A percentile compares a stretch with the other conserved stretches of the same genome.
Conservation (phyloP, 1,140 invertebrate species). For the Diplogasteroides magnus region DNA sequence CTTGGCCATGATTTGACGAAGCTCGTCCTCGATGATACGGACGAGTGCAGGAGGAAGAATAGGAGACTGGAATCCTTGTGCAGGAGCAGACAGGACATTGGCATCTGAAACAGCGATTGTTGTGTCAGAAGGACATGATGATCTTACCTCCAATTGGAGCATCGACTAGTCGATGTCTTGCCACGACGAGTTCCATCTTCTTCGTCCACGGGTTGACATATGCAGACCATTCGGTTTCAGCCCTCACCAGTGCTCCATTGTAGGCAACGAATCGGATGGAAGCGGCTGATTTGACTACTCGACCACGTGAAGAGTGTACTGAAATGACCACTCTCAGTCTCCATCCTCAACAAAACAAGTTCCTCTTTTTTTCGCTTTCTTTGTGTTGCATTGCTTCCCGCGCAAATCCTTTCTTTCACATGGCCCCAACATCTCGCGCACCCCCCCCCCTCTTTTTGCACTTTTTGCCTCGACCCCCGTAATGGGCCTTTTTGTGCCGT, state of each 20-base stretch:
- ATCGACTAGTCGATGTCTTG: conserved; percentile 70
- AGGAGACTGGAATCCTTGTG: conserved; percentile 2
- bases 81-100: conserved; percentile 5
- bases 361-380: no score
- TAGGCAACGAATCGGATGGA: conserved; percentile 44
- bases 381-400: no score
- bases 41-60: conserved; percentile 18
- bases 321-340: conserved; percentile 25
- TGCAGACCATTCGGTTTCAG: conserved; percentile 80
- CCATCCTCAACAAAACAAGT: no score
- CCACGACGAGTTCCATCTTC: conserved; percentile 82
- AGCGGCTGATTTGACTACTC: conserved; percentile 37
- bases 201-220: conserved; percentile 88
- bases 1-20: conserved; percentile 25
- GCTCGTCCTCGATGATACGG: conserved; percentile 26
- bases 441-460: no score
- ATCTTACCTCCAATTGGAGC: conserved; percentile 30
- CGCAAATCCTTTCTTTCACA: no score
- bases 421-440: no score
- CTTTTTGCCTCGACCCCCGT: no score
- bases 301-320: conserved; percentile 38
- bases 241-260: conserved; percentile 38
- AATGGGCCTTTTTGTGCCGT: no score
- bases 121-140: conserved; percentile 8
- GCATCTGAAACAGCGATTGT: conserved; percentile 23